Percentiles rank a stretch among this genome's conserved stretches.
Conservation (phyloP, 2,113 vertebrate species). For the Catharus bicknelli region DNA sequence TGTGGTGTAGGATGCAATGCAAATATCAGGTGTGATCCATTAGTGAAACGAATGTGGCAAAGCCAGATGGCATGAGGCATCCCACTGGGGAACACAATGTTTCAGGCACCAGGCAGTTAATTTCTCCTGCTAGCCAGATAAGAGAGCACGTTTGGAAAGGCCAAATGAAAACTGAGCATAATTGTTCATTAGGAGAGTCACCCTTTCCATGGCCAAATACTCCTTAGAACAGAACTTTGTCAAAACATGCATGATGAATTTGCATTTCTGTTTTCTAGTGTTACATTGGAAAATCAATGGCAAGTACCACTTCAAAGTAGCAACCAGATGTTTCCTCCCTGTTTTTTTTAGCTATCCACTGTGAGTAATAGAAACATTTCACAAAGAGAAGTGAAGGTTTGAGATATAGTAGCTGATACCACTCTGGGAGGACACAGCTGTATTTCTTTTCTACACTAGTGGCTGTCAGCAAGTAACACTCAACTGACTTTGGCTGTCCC, state of each 20-base stretch:
- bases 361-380: neutral
- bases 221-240: neutral
- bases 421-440: neutral
- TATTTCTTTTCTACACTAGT: neutral
- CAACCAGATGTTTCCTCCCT: neutral
- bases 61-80: neutral
- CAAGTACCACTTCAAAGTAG: neutral
- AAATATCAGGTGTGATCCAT: neutral
- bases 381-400: neutral
- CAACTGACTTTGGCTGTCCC: neutral
- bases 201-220: neutral
- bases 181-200: neutral
- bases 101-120: neutral
- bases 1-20: neutral
- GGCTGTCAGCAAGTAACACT: neutral
- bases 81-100: neutral
- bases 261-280: neutral
- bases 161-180: neutral
- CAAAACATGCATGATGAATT: neutral
- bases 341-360: neutral
- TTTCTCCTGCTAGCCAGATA: neutral
- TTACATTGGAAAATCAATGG: neutral
- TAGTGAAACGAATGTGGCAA: neutral
- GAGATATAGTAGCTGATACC: constrained; percentile 5
- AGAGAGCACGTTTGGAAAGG: neutral